Percentiles rank a stretch among this genome's conserved stretches.
Evolutionary conservation across 92 coral and sea anemone genomes (phyloP).

Genomic region (Pocillopora grandis): DNA sequence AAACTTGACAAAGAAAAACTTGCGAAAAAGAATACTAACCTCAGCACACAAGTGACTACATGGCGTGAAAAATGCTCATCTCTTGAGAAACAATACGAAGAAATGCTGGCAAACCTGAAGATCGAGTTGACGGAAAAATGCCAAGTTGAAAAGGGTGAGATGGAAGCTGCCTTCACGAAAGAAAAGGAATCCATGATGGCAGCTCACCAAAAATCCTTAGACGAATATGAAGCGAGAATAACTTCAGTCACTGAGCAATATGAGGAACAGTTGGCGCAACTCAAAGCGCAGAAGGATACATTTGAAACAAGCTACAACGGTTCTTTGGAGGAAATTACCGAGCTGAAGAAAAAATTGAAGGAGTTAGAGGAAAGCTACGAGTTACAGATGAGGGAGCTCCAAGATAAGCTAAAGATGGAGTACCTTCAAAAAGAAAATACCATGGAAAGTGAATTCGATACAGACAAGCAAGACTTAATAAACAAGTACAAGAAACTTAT

Average conservation of each 20-base stretch:
- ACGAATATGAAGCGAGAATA: conserved; percentile 46
- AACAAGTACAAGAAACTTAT: conserved; percentile 44
- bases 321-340: conserved; percentile 28
- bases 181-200: conserved; percentile 42
- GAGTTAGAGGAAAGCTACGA: conserved; percentile 38
- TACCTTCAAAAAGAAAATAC: conserved; percentile 49
- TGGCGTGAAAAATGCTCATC: conserved; percentile 46
- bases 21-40: conserved; percentile 35
- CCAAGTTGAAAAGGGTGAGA: conserved; percentile 54
- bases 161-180: conserved; percentile 46
- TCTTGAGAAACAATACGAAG: conserved; percentile 55
- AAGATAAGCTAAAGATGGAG: conserved; percentile 39
- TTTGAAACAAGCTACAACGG: conserved; percentile 16
- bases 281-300: conserved; percentile 46
- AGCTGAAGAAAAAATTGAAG: conserved; percentile 34
- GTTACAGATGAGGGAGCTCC: conserved; percentile 27
- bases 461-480: conserved; percentile 54
- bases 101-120: conserved; percentile 47
- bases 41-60: conserved; percentile 35
- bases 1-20: conserved; percentile 51
- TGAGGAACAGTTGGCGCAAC: conserved; percentile 44
- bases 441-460: conserved; percentile 53
- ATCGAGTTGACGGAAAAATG: conserved; percentile 58
- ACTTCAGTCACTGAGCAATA: conserved; percentile 37
- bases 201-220: conserved; percentile 39